Conservation (phyloP, 1,140 invertebrate genomes). For the Tetranychus urticae region DNA sequence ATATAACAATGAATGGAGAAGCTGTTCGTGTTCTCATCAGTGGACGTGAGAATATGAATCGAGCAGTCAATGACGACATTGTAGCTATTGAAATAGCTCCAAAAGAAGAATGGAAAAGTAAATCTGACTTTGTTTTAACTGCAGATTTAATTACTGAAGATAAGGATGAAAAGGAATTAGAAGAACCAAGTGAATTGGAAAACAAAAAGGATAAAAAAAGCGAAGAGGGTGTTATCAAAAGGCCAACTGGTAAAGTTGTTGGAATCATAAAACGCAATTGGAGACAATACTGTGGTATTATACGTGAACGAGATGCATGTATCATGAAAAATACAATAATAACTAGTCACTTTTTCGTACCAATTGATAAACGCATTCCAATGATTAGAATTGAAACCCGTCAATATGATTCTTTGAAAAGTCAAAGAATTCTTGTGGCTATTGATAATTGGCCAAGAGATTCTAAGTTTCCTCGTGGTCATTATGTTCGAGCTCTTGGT, state of each 20-base stretch:
- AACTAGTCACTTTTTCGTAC: slow-evolving; percentile 54
- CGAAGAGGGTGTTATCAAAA: slow-evolving; percentile 16
- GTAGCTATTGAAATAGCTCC: slow-evolving; percentile 79
- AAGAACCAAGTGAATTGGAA: slow-evolving; percentile 13
- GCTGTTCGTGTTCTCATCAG: slow-evolving; percentile 52
- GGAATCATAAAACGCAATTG: slow-evolving; percentile 89
- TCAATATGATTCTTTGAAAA: slow-evolving; percentile 48
- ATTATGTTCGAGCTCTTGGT: slow-evolving; percentile 65
- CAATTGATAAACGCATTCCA: slow-evolving; percentile 66
- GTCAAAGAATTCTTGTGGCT: slow-evolving; percentile 69
- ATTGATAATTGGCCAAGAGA: slow-evolving; percentile 76
- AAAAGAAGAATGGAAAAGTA: slow-evolving; percentile 62
- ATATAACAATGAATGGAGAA: slow-evolving; percentile 27
- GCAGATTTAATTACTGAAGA: slow-evolving; percentile 35
- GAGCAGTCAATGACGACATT: slow-evolving; percentile 83
- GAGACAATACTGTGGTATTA: slow-evolving; percentile 85
- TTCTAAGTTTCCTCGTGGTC: slow-evolving; percentile 45
- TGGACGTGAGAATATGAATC: slow-evolving; percentile 62
- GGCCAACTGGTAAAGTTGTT: slow-evolving; percentile 66
- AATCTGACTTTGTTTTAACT: slow-evolving; percentile 46
- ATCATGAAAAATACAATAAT: neutral
- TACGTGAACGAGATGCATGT: slow-evolving; percentile 36
- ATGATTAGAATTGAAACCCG: slow-evolving; percentile 74
- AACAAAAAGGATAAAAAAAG: slow-evolving; percentile 7
- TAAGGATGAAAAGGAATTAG: slow-evolving; percentile 13